phyloP scores from a whole-genome alignment of 2,113 vertebrate genomes.

The Mormoops blainvillei region DNA sequence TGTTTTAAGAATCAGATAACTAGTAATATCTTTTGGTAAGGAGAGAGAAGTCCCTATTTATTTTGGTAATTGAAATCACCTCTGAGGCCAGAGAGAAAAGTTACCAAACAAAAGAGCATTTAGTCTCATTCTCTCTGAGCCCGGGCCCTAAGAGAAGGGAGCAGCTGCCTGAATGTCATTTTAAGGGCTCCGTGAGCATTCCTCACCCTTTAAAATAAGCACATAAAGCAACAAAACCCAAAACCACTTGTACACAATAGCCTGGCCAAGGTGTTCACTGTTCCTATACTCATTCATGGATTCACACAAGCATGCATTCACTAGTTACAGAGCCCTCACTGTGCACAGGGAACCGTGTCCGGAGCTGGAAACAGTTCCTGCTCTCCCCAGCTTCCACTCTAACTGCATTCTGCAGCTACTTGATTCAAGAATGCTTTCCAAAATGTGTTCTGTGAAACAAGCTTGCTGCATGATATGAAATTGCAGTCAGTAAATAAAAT shows the following conservation, averaged over 20 bases:
- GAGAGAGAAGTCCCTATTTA: conserved; percentile 54
- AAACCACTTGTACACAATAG: background rate
- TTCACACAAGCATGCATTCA: background rate
- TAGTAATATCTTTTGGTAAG: background rate
- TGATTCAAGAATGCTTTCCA: background rate
- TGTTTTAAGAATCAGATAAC: conserved; percentile 50
- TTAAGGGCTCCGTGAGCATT: background rate
- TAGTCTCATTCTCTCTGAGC: background rate
- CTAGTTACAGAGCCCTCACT: background rate
- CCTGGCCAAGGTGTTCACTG: background rate
- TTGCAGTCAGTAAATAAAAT: background rate
- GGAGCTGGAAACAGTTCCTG: background rate
- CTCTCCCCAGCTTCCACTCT: background rate
- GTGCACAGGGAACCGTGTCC: background rate
- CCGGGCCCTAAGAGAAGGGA: background rate
- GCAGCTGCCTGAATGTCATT: background rate
- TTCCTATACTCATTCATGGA: background rate
- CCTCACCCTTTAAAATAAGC: background rate
- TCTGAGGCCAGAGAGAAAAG: conserved; percentile 20
- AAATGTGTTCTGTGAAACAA: background rate
- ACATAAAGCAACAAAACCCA: background rate
- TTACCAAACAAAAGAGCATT: conserved; percentile 30
- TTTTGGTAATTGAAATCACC: conserved; percentile 50
- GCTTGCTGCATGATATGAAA: background rate
- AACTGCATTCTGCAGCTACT: too few relatives aligned